phyloP scores from a whole-genome alignment of 2,797 vertebrate genomes.

The Spondyliosoma cantharus region DNA sequence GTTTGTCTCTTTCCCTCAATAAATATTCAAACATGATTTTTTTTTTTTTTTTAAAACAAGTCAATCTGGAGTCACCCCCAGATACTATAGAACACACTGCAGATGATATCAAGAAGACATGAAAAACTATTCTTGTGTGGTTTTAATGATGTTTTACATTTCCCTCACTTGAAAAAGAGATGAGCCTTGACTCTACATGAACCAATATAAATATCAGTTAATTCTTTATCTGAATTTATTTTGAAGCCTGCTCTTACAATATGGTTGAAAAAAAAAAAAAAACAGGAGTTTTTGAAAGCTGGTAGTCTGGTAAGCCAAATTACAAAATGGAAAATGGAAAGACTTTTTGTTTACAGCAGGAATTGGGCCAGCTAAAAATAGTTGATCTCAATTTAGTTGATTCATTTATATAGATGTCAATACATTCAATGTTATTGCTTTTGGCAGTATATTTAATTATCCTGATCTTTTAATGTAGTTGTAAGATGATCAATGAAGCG shows the following conservation, averaged over 20 bases:
- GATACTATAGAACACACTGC: background rate
- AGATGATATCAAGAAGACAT: background rate
- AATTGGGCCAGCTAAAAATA: background rate
- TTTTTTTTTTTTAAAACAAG: background rate
- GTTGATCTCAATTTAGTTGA: background rate
- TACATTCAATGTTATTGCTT: background rate
- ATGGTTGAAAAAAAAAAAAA: background rate
- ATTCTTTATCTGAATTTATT: background rate
- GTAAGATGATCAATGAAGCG: background rate
- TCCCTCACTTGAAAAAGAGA: background rate
- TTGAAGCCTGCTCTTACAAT: background rate
- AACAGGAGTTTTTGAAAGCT: background rate
- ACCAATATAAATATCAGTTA: background rate
- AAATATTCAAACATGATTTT: background rate
- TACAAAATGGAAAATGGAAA: background rate
- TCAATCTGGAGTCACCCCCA: background rate
- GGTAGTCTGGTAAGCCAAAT: background rate
- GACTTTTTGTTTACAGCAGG: background rate
- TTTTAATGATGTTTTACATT: background rate
- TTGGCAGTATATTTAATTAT: background rate
- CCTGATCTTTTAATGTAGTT: background rate
- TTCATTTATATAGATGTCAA: background rate
- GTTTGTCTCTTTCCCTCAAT: background rate
- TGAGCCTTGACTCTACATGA: background rate
- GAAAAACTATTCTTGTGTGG: background rate